These are phyloP conservation scores for Poeciliopsis gracilis DNA, from an alignment of 2,797 vertebrate genomes.

Conservation along the genomic window DNA sequence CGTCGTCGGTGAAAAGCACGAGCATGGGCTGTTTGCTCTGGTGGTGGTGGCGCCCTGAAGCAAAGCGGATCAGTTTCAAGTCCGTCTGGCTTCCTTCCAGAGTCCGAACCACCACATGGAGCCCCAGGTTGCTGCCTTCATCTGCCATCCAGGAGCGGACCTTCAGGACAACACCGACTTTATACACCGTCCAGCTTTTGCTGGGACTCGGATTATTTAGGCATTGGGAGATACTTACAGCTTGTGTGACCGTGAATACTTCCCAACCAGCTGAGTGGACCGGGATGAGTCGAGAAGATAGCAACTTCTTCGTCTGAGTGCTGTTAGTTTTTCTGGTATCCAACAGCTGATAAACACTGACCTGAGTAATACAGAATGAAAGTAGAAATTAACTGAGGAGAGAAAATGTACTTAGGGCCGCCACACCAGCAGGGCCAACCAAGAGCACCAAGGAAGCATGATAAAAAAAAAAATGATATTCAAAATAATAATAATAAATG, in stretches of 20 bases:
- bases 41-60: slow-evolving; percentile 84
- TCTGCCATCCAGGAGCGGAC: slow-evolving; percentile 86
- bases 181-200: background rate
- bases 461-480: no score
- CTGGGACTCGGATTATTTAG: background rate
- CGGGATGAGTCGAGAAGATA: slow-evolving; percentile 85
- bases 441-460: no score
- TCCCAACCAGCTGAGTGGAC: slow-evolving; percentile 89
- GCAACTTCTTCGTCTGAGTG: slow-evolving; percentile 79
- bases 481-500: no score
- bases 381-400: background rate
- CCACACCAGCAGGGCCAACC: no score
- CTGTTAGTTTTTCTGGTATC: slow-evolving; percentile 68
- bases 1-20: slow-evolving; percentile 91
- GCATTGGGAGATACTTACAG: slow-evolving; percentile 79
- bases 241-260: slow-evolving; percentile 88
- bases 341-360: slow-evolving; percentile 89
- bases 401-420: background rate
- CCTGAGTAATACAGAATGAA: slow-evolving; percentile 67
- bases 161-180: slow-evolving; percentile 62
- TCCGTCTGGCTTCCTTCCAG: slow-evolving; percentile 71
- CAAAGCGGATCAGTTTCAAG: slow-evolving; percentile 80
- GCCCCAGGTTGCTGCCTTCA: slow-evolving; percentile 84
- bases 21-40: slow-evolving; percentile 93
- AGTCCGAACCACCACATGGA: slow-evolving; percentile 83